A percentile compares a stretch with the other conserved stretches of the same genome.
phyloP scores from a whole-genome alignment of 2,113 vertebrate genomes.

The Pseudopipra pipra region DNA sequence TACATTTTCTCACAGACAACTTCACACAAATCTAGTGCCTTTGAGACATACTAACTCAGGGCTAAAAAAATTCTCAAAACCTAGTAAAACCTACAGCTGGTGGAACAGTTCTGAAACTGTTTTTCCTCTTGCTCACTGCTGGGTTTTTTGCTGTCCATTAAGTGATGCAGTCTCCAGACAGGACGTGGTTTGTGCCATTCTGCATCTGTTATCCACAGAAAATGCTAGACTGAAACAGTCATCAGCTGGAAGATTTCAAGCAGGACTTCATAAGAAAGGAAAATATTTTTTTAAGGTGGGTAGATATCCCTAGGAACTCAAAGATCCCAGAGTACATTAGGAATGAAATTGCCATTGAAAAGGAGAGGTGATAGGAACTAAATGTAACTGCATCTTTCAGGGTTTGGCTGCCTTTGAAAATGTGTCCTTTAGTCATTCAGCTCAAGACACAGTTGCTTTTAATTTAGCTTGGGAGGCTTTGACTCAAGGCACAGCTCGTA shows the following conservation, averaged over 20 bases:
- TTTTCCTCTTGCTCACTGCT: not conserved
- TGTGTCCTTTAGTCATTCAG: not conserved
- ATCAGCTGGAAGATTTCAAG: not conserved
- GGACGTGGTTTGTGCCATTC: not conserved
- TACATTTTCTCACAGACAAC: not conserved
- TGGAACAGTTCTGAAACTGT: not conserved
- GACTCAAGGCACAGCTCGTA: not conserved
- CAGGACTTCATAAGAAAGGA: not conserved
- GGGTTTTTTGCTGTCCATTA: not conserved
- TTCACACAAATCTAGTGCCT: not conserved
- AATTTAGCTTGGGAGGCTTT: not conserved
- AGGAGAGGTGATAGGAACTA: not conserved
- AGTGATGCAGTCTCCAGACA: not conserved
- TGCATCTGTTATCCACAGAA: not conserved
- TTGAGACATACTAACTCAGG: not conserved
- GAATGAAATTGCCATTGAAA: not conserved
- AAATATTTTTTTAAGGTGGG: not conserved
- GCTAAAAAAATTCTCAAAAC: not conserved
- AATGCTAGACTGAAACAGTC: not conserved
- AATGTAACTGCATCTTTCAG: not conserved
- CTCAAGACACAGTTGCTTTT: slow-evolving; percentile 24
- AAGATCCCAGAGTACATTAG: not conserved
- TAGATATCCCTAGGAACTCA: not conserved
- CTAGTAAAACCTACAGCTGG: not conserved
- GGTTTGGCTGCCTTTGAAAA: not conserved